Evolutionary conservation across 2,113 vertebrate genomes (phyloP).

Genomic region (Sinocyclocheilus grahami): DNA sequence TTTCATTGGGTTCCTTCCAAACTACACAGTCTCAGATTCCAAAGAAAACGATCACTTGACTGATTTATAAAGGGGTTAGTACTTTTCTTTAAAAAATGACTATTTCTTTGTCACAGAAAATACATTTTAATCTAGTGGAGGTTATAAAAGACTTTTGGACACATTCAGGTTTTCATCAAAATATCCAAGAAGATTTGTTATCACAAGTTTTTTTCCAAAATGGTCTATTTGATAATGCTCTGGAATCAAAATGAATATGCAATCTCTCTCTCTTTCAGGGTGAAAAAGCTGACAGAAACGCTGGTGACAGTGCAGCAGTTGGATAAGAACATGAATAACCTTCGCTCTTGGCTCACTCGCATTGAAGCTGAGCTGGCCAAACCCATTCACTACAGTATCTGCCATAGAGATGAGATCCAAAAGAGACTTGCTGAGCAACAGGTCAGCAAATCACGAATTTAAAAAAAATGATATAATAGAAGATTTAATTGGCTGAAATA

Average conservation of each 20-base stretch:
- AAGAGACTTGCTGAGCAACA: constrained; percentile 92
- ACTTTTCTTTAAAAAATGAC: neutral
- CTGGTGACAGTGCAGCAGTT: constrained; percentile 85
- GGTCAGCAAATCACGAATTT: constrained; percentile 69
- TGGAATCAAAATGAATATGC: neutral
- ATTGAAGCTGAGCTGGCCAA: constrained; percentile 88
- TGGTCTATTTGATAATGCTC: neutral
- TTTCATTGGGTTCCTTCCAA: neutral
- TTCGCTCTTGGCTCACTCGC: constrained; percentile 88
- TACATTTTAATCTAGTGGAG: neutral
- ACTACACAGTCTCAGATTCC: neutral
- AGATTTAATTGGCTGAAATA: neutral
- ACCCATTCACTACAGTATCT: constrained; percentile 88
- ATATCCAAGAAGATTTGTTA: neutral
- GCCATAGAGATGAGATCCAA: constrained; percentile 91
- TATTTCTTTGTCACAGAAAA: neutral
- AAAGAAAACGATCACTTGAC: neutral
- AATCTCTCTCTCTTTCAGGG: constrained; percentile 71
- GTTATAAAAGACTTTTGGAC: neutral
- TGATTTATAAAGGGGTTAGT: neutral
- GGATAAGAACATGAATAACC: constrained; percentile 93
- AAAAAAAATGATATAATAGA: neutral
- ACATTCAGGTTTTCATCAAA: neutral
- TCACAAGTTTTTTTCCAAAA: neutral
- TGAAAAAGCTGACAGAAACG: constrained; percentile 93